These are phyloP conservation scores for Ctenopoma multispine DNA, from an alignment of 2,797 vertebrate genomes.

Conservation along the genomic window DNA sequence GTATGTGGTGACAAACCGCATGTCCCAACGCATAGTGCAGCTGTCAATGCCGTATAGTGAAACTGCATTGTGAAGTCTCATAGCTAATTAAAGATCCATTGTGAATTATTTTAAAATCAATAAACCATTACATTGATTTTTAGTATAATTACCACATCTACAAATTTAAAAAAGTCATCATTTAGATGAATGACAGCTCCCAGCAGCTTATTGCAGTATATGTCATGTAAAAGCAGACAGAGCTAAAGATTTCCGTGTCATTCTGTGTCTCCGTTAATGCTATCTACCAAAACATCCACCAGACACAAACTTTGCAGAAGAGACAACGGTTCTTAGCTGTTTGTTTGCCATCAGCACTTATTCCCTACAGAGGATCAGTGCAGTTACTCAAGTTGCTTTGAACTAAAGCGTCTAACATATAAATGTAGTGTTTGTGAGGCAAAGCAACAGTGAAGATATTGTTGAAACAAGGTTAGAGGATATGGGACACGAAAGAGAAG, in stretches of 20 bases:
- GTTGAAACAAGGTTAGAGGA: too few species aligned
- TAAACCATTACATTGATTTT: slow-evolving; percentile 41
- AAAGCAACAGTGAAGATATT: too few species aligned
- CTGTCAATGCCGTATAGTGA: slow-evolving; percentile 24
- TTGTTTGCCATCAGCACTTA: slow-evolving; percentile 17
- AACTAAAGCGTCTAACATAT: not conserved
- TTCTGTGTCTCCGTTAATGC: not conserved
- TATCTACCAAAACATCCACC: not conserved
- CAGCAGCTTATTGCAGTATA: not conserved
- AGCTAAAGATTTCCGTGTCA: slow-evolving; percentile 3
- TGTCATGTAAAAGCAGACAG: slow-evolving; percentile 6
- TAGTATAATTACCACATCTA: slow-evolving; percentile 21
- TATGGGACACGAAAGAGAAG: too few species aligned
- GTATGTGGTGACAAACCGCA: slow-evolving; percentile 8
- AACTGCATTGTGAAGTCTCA: slow-evolving; percentile 15
- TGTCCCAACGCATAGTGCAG: not conserved
- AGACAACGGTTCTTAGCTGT: not conserved
- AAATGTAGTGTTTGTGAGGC: not conserved
- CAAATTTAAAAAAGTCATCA: slow-evolving; percentile 20
- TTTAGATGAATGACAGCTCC: slow-evolving; percentile 4
- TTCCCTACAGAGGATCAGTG: not conserved
- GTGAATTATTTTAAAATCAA: slow-evolving; percentile 39
- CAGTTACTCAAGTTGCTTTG: slow-evolving; percentile 4
- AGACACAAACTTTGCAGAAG: not conserved
- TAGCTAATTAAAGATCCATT: slow-evolving; percentile 37